Conservation (phyloP, 2,888 invertebrate genomes). For the Malacosoma neustria region DNA sequence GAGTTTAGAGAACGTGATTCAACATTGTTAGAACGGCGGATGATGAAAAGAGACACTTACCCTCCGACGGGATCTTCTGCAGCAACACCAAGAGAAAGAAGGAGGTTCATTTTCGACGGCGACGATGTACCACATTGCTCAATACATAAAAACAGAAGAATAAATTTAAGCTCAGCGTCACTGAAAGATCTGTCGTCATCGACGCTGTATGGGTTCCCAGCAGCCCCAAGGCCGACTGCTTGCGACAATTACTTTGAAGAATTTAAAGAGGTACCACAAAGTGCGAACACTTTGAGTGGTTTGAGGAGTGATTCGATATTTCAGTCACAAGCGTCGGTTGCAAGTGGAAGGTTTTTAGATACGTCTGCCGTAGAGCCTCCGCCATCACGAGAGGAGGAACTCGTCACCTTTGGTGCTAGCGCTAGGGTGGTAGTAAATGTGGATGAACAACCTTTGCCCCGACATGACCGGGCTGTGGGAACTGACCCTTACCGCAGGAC, state of each 20-base stretch:
- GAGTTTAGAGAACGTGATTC: conserved; percentile 64
- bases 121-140: conserved; percentile 73
- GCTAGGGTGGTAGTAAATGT: conserved; percentile 41
- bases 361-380: conserved; percentile 79
- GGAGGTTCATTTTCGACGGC: conserved; percentile 79
- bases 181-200: conserved; percentile 74
- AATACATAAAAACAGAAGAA: conserved; percentile 71
- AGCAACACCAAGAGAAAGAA: conserved; percentile 67
- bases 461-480: conserved; percentile 64
- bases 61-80: conserved; percentile 57
- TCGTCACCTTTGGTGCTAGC: conserved; percentile 81
- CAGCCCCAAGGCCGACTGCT: conserved; percentile 76
- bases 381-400: conserved; percentile 78
- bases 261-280: conserved; percentile 69
- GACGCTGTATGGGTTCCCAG: conserved; percentile 78
- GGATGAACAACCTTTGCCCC: conserved; percentile 35
- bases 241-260: conserved; percentile 76
- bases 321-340: conserved; percentile 74
- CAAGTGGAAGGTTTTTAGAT: conserved; percentile 80
- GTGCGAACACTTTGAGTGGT: conserved; percentile 64
- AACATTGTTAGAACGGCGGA: conserved; percentile 52
- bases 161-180: conserved; percentile 71
- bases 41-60: conserved; percentile 65
- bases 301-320: conserved; percentile 65
- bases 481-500: conserved; percentile 75